Conservation (phyloP, 2,113 vertebrate species). For the Axis porcinus region DNA sequence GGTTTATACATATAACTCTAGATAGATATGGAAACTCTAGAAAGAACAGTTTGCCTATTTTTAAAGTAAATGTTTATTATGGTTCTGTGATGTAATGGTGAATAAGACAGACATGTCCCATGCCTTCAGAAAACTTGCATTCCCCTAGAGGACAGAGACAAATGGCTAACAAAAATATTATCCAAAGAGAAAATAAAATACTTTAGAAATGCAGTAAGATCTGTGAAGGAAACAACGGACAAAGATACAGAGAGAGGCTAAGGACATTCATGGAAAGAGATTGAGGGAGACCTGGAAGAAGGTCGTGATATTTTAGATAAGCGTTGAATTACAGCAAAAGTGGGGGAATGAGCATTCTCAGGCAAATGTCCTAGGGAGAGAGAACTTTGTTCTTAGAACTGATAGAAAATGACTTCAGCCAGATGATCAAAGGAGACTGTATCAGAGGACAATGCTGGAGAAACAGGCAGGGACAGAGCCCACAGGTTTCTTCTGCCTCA, state of each 20-base stretch:
- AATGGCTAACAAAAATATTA: neutral
- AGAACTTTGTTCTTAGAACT: neutral
- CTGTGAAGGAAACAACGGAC: neutral
- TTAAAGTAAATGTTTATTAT: neutral
- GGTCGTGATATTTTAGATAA: neutral
- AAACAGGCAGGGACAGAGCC: neutral
- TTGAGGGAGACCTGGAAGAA: neutral
- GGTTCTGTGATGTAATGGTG: neutral
- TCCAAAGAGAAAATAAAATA: neutral
- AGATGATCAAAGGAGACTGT: neutral
- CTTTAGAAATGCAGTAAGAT: neutral
- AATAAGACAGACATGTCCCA: neutral
- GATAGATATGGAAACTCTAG: neutral
- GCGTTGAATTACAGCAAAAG: neutral
- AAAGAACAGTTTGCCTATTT: neutral
- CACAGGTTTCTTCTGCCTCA: neutral
- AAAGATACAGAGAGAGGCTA: neutral
- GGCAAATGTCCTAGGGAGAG: too few relatives aligned
- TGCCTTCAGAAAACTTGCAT: neutral
- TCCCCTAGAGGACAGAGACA: neutral
- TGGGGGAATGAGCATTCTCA: neutral
- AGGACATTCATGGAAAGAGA: too few relatives aligned
- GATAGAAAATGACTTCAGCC: neutral
- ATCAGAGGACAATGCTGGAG: accelerated
- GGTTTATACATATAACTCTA: neutral